These are phyloP conservation scores for Antheraea pernyi DNA, from an alignment of 1,140 invertebrate species.

Conservation along the genomic window DNA sequence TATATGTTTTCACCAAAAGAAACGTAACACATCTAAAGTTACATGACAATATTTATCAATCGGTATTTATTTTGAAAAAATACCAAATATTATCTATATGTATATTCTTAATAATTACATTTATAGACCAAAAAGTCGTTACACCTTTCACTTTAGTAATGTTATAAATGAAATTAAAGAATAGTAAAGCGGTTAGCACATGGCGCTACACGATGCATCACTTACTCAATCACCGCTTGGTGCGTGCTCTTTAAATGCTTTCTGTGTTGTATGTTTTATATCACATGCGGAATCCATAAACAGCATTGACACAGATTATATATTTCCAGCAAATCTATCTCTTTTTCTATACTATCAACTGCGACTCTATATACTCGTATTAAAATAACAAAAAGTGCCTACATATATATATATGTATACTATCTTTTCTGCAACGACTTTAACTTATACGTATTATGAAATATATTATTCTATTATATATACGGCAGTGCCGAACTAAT, in stretches of 20 bases:
- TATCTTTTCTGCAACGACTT: no score
- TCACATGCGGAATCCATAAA: constrained; percentile 3
- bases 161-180: background rate
- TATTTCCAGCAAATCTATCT: background rate
- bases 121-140: background rate
- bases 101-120: background rate
- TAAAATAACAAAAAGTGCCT: background rate
- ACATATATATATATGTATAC: no score
- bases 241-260: constrained; percentile 32
- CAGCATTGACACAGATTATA: no score
- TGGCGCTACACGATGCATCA: constrained; percentile 33
- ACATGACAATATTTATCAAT: background rate
- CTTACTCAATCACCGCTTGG: constrained; percentile 45
- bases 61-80: background rate
- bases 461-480: background rate
- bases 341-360: background rate
- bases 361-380: background rate
- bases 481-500: background rate
- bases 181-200: background rate
- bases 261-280: constrained; percentile 3
- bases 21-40: constrained; percentile 22
- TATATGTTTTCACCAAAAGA: constrained; percentile 22
- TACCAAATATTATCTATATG: background rate
- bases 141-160: background rate
- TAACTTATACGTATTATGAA: background rate